Evolutionary conservation across 1,140 invertebrate genomes (phyloP).

Genomic region (Thaumetopoea pityocampa): DNA sequence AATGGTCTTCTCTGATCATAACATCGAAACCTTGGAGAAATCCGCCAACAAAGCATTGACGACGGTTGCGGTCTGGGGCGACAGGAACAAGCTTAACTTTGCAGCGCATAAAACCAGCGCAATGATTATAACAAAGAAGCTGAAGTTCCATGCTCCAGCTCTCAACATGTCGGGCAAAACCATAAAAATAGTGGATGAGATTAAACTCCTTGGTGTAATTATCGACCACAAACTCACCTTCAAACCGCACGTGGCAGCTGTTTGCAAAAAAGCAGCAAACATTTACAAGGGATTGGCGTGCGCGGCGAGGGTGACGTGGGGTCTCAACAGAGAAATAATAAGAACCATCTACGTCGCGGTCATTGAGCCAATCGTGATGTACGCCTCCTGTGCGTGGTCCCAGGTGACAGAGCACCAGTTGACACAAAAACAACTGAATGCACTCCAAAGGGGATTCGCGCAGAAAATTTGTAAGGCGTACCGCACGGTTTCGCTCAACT

Average conservation of each 20-base stretch:
- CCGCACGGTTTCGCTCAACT: slow-evolving; percentile 14
- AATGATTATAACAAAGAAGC: slow-evolving; percentile 7
- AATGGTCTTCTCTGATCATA: background rate
- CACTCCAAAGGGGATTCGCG: no score
- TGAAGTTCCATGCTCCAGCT: slow-evolving; percentile 1
- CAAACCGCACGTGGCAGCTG: slow-evolving; percentile 8
- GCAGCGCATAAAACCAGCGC: no score
- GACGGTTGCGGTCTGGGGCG: slow-evolving; percentile 1
- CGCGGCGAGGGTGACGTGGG: slow-evolving; percentile 13
- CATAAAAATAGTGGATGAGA: background rate
- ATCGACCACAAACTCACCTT: no score
- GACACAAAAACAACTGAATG: no score
- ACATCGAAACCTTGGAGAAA: background rate
- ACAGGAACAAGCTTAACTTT: no score
- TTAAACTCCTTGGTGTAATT: slow-evolving; percentile 11
- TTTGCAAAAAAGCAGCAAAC: slow-evolving; percentile 6
- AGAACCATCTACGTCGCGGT: slow-evolving; percentile 18
- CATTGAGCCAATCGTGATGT: slow-evolving; percentile 18
- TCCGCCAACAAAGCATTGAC: background rate
- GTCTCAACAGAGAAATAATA: slow-evolving; percentile 14
- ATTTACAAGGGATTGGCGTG: slow-evolving; percentile 11
- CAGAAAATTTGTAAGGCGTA: no score
- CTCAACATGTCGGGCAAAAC: background rate
- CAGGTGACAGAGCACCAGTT: no score
- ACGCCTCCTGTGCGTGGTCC: no score